These are phyloP conservation scores for Calypte anna DNA, from an alignment of 2,113 vertebrate genomes.

Conservation along the genomic window DNA sequence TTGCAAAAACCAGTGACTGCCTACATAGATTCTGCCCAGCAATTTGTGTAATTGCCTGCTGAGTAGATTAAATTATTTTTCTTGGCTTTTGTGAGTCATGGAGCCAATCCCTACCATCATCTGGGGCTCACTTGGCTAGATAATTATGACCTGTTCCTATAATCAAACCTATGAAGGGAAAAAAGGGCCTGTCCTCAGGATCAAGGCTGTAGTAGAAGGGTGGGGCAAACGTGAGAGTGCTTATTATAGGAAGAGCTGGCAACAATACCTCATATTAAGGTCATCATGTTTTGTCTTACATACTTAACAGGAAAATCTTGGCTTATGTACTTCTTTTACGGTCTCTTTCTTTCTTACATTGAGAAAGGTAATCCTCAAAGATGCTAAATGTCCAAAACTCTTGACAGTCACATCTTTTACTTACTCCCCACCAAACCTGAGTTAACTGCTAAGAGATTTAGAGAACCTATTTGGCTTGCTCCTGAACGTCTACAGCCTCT, in stretches of 20 bases:
- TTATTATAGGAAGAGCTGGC: slow-evolving; percentile 45
- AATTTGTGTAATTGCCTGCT: slow-evolving; percentile 35
- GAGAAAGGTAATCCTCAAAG: not conserved
- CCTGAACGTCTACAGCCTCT: not conserved
- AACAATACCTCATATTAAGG: not conserved
- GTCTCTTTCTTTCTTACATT: not conserved
- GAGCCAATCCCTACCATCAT: not conserved
- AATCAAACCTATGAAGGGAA: slow-evolving; percentile 20
- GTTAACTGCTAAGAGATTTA: not conserved
- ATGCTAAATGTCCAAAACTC: not conserved
- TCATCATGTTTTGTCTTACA: not conserved
- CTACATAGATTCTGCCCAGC: not conserved
- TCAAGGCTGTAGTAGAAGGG: slow-evolving; percentile 23
- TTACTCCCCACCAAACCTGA: fast-evolving
- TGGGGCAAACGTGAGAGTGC: not conserved
- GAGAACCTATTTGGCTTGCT: not conserved
- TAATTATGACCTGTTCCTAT: slow-evolving; percentile 25
- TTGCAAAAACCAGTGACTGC: not conserved
- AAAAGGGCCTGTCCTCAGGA: slow-evolving; percentile 3
- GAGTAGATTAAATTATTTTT: not conserved
- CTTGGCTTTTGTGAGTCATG: slow-evolving; percentile 15
- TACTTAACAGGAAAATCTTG: not conserved
- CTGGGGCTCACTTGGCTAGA: not conserved
- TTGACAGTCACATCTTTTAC: not conserved
- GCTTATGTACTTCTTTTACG: not conserved